Base-by-base conservation (phyloP, 2,888 invertebrate genomes). In the Acrobasis repandana region DNA sequence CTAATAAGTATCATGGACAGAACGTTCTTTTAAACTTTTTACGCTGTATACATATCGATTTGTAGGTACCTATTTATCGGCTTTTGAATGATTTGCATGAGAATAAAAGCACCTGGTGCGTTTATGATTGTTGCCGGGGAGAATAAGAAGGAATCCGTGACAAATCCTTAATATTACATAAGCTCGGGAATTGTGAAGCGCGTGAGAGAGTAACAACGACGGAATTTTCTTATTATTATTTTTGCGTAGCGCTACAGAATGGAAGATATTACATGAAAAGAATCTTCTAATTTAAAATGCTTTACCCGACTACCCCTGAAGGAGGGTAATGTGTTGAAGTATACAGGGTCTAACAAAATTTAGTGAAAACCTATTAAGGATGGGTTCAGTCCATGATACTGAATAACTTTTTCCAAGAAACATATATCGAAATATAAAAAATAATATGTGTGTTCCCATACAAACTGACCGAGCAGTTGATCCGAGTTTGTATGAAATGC, bases 111-210 rank as follows among this genome's bases (percentile, higher is more conserved):
- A 43, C 1, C 14, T 43, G 43, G 43, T 0, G 6, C 43, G 14
- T n/a, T 52, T 52, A 28, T 8, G 9, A 10, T 11, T 50, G 11
- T 49, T 28, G 28, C 11, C 20, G 15, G 34, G 4, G 36, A 16
- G 16, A 36, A 52, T 52, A 36, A 52, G 36, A 52, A 52, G 36
- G 36, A 18, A 9, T 36, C 10, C 36, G 52, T 52, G 16, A 15
- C 34, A 52, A 52, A 36, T 52, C 36, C 15, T 52, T 36, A 36
- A 52, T 52, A 52, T 36, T 52, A 52, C n/a, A 34, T 36, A 15
- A 16, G 47, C 52, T 52, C 4, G 15, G 4, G n/a, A 36, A 52
- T 52, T 52, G 16, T 52, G 18, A 52, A 36, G 36, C 52, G 36
- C 34, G 16, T 36, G 9, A 36, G 52, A 14, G 38, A 11, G 38